Percentiles rank a stretch among this genome's conserved stretches.
These are phyloP conservation scores for Cheilinus undulatus DNA, from an alignment of 2,113 vertebrate genomes.

Conservation along the genomic window DNA sequence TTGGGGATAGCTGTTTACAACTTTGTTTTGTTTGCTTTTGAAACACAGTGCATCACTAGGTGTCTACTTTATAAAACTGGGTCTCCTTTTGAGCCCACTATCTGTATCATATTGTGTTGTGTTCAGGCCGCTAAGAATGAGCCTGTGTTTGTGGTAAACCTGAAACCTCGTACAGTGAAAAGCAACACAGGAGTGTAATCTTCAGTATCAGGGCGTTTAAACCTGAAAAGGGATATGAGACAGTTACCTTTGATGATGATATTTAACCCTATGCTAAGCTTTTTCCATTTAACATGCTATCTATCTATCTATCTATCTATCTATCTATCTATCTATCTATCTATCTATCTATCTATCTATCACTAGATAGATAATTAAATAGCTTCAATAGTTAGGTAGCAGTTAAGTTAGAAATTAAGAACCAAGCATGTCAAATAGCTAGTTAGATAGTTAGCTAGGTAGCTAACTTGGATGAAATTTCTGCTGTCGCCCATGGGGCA, in stretches of 20 bases:
- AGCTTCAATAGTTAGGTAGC: too few relatives aligned
- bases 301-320: constrained; percentile 9
- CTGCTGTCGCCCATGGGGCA: too few relatives aligned
- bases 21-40: background rate
- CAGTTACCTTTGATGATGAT: constrained; percentile 53
- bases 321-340: constrained; percentile 3
- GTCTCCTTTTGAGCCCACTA: constrained; percentile 63
- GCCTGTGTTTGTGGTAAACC: constrained; percentile 62
- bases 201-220: constrained; percentile 71
- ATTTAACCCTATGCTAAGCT: constrained; percentile 41
- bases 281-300: background rate
- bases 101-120: constrained; percentile 65
- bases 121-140: constrained; percentile 53
- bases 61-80: constrained; percentile 66
- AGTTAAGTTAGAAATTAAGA: too few relatives aligned
- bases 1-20: constrained; percentile 55
- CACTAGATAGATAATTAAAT: too few relatives aligned
- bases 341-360: too few relatives aligned
- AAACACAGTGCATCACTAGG: constrained; percentile 28
- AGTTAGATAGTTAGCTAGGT: too few relatives aligned
- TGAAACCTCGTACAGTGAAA: constrained; percentile 67
- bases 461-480: too few relatives aligned
- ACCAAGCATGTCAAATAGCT: too few relatives aligned
- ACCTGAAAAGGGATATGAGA: constrained; percentile 63
- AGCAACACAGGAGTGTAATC: constrained; percentile 53